Evolutionary conservation across 2,888 invertebrate genomes (phyloP).

Genomic region (Hydropsyche betteni): DNA sequence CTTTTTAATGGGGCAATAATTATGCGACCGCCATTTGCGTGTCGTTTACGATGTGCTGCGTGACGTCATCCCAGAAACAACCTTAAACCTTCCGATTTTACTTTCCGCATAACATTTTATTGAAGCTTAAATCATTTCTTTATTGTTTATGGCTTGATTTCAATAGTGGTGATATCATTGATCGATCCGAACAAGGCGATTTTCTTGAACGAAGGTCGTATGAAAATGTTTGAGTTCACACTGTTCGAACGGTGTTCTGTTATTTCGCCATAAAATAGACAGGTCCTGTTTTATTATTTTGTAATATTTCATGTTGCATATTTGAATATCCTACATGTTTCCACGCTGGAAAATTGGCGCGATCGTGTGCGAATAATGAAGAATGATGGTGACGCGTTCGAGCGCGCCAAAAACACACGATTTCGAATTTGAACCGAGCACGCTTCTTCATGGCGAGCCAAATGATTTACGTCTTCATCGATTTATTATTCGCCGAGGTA

Average conservation of each 20-base stretch:
- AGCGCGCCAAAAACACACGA: slow-evolving; percentile 3
- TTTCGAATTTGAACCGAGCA: neutral
- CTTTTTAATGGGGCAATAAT: slow-evolving; percentile 7
- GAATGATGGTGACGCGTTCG: slow-evolving; percentile 21
- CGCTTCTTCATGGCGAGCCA: neutral
- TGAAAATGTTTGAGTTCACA: no score
- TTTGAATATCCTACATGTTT: neutral
- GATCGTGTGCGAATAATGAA: slow-evolving; percentile 23
- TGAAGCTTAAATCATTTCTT: no score
- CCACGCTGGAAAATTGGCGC: slow-evolving; percentile 17
- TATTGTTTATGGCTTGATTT: no score
- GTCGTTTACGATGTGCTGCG: slow-evolving; percentile 7
- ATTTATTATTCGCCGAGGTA: no score
- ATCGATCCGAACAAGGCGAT: no score
- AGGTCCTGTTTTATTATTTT: no score
- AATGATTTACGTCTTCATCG: no score
- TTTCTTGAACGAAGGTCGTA: no score
- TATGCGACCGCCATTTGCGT: slow-evolving; percentile 12
- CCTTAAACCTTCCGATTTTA: neutral
- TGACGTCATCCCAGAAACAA: slow-evolving; percentile 3
- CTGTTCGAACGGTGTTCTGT: no score
- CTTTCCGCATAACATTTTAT: no score
- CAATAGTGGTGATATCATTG: no score
- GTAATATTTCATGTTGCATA: neutral
- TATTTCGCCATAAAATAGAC: no score